Evolutionary conservation across 2,113 vertebrate species (phyloP), one percentile per base, ranked within the genome.

Genomic region (Xerus inauris): DNA sequence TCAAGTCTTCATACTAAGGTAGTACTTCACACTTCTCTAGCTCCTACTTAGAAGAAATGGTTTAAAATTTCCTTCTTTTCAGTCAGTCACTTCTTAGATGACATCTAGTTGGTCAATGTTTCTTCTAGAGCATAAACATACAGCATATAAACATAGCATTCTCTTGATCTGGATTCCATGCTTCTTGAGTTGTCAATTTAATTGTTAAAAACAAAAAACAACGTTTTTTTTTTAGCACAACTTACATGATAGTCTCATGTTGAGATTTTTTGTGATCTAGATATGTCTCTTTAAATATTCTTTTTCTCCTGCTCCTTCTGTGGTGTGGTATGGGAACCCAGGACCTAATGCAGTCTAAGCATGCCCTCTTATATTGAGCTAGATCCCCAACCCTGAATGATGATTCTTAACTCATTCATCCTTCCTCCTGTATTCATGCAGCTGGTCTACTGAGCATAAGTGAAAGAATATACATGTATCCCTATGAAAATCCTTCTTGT

Each of bases 11-110:
- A 86, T 38, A 35, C 72, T 28, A 35, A 62, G n/a, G 26, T 93
- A 57, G 82, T 73, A 89, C 40, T 88, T 94, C n/a, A 65, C 77
- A 38, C 94, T 83, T 84, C 65, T 90, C 94, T 76, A 95, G 76
- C 84, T 89, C 51, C 87, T 89, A 79, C 87, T 84, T 92, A 92
- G 3, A 65, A 45, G 79, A 85, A 91, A 81, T 95, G 65, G 26
- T 38, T 94, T 92, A 79, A 94, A 86, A 47, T 83, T 82, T 51
- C 26, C 47, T n/a, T 13, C 65, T 69, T 83, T 76, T 95, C 45
- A 91, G 59, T 26, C 26, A 40, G n/a, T 83, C 54, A 47, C 45
- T 83, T 90, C n/a, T 95, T 51, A 89, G 87, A 83, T 71, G 75
- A 91, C 42, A 89, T 82, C 24, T 64, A 88, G 54, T 89, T 86